Conservation (phyloP, 2,797 vertebrate species). For the Bradypodion pumilum region DNA sequence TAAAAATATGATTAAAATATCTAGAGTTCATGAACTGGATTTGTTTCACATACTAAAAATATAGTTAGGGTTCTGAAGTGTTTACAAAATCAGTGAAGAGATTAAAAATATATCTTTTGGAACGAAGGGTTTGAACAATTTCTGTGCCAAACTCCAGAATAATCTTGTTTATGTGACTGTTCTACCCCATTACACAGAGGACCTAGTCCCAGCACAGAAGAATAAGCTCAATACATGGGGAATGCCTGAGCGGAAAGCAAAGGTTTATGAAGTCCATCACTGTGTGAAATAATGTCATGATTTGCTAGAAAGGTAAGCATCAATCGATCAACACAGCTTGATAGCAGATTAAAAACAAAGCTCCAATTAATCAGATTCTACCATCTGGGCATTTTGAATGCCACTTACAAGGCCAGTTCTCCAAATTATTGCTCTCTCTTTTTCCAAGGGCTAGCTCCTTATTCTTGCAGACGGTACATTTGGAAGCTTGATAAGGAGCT, state of each 20-base stretch:
- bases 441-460: background rate
- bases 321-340: constrained; percentile 29
- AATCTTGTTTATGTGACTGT: background rate
- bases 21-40: background rate
- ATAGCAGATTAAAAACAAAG: constrained; percentile 29
- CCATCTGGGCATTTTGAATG: constrained; percentile 31
- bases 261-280: background rate
- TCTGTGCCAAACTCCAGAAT: background rate
- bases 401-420: constrained; percentile 13
- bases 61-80: background rate
- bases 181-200: background rate
- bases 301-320: background rate
- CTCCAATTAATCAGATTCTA: constrained; percentile 21
- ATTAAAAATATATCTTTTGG: background rate
- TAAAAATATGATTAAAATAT: background rate
- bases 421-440: background rate
- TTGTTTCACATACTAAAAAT: background rate
- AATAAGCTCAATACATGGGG: background rate
- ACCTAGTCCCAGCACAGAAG: background rate
- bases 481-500: background rate
- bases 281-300: constrained; percentile 1
- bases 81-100: background rate
- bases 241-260: background rate
- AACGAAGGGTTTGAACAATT: background rate
- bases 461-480: background rate